Evolutionary conservation across 2,113 vertebrate genomes (phyloP), one percentile per base, ranked within the genome.

Genomic region (Sapajus apella): DNA sequence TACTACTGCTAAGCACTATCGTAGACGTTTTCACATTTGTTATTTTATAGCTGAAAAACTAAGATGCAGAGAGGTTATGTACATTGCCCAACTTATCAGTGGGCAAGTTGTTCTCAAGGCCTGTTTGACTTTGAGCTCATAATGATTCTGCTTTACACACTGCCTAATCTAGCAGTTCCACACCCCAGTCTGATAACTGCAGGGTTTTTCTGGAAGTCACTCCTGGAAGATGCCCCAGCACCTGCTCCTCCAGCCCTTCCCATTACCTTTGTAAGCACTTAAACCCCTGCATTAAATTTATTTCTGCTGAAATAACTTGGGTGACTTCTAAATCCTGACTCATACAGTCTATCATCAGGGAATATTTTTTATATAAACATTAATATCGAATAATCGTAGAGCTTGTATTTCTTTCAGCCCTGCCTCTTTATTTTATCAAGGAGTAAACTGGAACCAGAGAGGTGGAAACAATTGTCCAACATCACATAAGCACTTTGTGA

Each of bases 41-140:
- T 64, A 66, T 61, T 87, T 77, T 75, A 55, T 12, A 81, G 43
- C 14, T 91, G 47, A 90, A 93, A 91, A 94, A 93, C 76, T 12
- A 82, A 87, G 50, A 61, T 7, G 66, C 40, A 32, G 43, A 82
- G 10, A 87, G 8, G 50, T 66, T 52, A 13, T 55, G 52, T n/a
- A 25, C 17, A 43, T 10, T 72, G 23, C 3, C 55, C 18, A 37
- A 45, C 11, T 91, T 66, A 8, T 30, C 18, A 40, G 27, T 84
- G 56, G 50, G 35, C 43, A 94, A 92, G 20, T 45, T 80, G 40
- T 52, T 83, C 47, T 30, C 12, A 61, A 72, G 13, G 1, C 35
- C 47, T 83, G 1, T 87, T 84, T 58, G 64, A 37, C 21, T 56
- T 56, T 3, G 18, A 32, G 23, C 14, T 20, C 17, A 12, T 79